Conservation (phyloP, 2,888 invertebrate species). For the Creontiades dilutus region DNA sequence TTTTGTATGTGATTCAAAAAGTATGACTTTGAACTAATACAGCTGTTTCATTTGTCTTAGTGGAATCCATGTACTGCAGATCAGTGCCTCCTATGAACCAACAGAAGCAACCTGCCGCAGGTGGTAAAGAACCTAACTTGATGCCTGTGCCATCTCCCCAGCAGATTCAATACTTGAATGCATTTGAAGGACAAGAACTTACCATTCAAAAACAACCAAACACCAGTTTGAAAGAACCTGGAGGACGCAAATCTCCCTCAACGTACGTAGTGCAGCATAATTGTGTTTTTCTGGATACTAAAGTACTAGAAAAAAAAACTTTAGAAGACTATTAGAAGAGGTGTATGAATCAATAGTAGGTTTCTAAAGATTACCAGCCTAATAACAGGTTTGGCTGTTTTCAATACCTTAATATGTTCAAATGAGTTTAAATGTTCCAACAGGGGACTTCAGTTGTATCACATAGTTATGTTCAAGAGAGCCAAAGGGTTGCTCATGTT, state of each 20-base stretch:
- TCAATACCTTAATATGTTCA: too few relatives aligned
- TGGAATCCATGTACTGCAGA: conserved; percentile 84
- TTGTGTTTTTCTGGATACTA: not conserved
- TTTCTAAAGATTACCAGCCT: too few relatives aligned
- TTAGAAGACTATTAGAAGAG: not conserved
- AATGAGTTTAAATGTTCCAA: too few relatives aligned
- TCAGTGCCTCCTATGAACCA: conserved; percentile 83
- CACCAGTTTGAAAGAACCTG: conserved; percentile 87
- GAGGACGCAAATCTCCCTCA: conserved; percentile 84
- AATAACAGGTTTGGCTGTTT: too few relatives aligned
- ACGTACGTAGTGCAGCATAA: conserved; percentile 80
- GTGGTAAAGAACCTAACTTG: conserved; percentile 89
- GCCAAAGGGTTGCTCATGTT: too few relatives aligned
- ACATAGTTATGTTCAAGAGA: too few relatives aligned
- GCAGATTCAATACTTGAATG: conserved; percentile 96
- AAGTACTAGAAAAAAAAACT: too few relatives aligned
- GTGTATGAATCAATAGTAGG: not conserved
- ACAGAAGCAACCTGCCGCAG: conserved; percentile 80
- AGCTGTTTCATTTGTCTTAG: conserved; percentile 77
- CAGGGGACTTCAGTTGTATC: too few relatives aligned
- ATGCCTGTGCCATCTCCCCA: conserved; percentile 98
- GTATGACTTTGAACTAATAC: conserved; percentile 40
- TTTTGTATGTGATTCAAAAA: too few relatives aligned
- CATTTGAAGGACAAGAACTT: conserved; percentile 96
- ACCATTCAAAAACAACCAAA: conserved; percentile 98